Evolutionary conservation across 2,113 vertebrate species (phyloP), one percentile per base, ranked within the genome.

Genomic region (Mormyrus lacerda): DNA sequence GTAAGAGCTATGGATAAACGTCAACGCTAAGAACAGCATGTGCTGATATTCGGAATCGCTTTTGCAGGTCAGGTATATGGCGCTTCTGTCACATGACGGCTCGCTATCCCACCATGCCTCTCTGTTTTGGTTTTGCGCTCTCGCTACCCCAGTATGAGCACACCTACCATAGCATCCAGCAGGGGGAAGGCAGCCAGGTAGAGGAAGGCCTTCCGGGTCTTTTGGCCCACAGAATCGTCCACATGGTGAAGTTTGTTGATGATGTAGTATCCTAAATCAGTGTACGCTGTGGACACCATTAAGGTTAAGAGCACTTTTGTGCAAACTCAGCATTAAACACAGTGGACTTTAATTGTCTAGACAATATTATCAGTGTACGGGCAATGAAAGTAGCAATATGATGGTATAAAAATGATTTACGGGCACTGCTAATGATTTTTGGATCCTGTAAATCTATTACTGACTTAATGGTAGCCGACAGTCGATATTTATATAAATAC

Each of bases 221-320:
- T 99, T 92, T 89, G 96, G 89, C 98, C 98, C 93, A 99, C 98
- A 0, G 98, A 98, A 47, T 99, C 97, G 58, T 99, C 97, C 95
- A 99, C 98, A 90, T 99, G 98, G 94, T 99, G 98, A 91, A 99
- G 97, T 91, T 99, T 99, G 92, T 99, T 99, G 94, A 99, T 99
- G 90, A 99, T 98, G 94, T 99, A 99, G 95, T 99, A 99, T 31
- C 98, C 98, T 91, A 98, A 90, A 88, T 97, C 96, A 0, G 97
- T 98, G 87, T 97, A 98, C 0, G 98, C 98, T 99, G 92, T 13
- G 90, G 91, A 84, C 0, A 91, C 55, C 65, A 93, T 89, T 6
- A 42, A 88, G 76, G 47, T 61, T 53, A 83, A 91, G 45, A 24
- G 39, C 61, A 89, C 24, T 9, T 73, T 35, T 1, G 11, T 15